Conservation (phyloP, 30 jellyfish, hydroid and myxozoan genomes). For the Chrysaora quinquecirrha region DNA sequence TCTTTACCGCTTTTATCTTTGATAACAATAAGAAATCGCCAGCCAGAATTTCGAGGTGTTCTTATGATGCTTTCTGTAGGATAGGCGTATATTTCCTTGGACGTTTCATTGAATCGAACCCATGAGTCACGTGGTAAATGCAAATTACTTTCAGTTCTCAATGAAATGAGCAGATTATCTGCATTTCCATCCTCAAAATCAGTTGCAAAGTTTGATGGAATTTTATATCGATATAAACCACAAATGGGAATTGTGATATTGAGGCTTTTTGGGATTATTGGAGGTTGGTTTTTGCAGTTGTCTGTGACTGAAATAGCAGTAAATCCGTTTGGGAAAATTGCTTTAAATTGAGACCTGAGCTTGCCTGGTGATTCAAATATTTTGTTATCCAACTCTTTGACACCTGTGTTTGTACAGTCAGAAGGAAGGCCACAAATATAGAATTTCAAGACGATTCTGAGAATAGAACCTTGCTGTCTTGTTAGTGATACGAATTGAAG, state of each 20-base stretch:
- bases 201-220: conserved; percentile 64
- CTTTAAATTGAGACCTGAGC: conserved; percentile 44
- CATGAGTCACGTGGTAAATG: conserved; percentile 65
- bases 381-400: conserved; percentile 31
- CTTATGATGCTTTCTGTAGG: conserved; percentile 70
- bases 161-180: conserved; percentile 53
- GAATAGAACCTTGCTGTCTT: conserved; percentile 21
- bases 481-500: conserved; percentile 39
- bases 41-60: conserved; percentile 41
- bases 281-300: conserved; percentile 88
- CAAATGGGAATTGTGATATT: conserved; percentile 68
- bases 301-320: conserved; percentile 59
- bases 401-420: conserved; percentile 40
- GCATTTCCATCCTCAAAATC: conserved; percentile 79
- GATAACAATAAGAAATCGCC: conserved; percentile 44
- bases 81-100: conserved; percentile 65
- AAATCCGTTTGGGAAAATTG: conserved; percentile 35
- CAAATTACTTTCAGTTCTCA: conserved; percentile 32
- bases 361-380: conserved; percentile 40
- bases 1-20: conserved; percentile 64
- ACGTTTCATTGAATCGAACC: conserved; percentile 67
- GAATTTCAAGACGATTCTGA: conserved; percentile 3
- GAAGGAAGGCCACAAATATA: conserved; percentile 53
- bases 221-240: conserved; percentile 60
- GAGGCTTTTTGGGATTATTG: conserved; percentile 48